phyloP scores from a whole-genome alignment of 2,888 invertebrate species.

The Oligia fasciuncula region DNA sequence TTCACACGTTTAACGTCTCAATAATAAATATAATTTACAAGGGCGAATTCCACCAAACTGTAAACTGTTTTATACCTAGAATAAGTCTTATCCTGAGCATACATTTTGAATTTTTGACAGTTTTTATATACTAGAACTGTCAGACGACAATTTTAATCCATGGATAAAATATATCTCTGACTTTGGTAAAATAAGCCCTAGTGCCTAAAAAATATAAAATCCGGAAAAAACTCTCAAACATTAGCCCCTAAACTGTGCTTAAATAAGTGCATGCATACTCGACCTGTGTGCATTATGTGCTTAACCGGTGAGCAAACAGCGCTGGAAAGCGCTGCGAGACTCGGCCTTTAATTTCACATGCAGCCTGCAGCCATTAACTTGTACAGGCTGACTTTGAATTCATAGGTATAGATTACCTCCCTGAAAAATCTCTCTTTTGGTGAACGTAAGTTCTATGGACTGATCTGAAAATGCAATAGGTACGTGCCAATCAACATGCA shows the following conservation, averaged over 20 bases:
- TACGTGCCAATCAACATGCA: too few species aligned
- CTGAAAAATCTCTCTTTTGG: background rate
- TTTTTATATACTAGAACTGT: too few species aligned
- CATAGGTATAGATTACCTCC: background rate
- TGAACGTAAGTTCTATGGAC: background rate
- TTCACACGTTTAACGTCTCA: too few species aligned
- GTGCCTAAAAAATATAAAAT: background rate
- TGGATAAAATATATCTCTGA: too few species aligned
- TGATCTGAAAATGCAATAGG: background rate
- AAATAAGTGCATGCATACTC: constrained; percentile 34
- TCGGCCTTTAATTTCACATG: constrained; percentile 24
- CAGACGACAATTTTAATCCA: too few species aligned
- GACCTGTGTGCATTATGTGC: constrained; percentile 37
- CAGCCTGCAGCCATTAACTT: constrained; percentile 25
- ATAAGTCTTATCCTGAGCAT: too few species aligned
- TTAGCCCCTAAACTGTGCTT: constrained; percentile 14
- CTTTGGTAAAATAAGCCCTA: background rate
- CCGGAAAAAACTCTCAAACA: background rate
- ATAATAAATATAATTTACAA: too few species aligned
- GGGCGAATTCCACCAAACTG: too few species aligned
- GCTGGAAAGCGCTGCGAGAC: constrained; percentile 22
- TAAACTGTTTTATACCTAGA: too few species aligned
- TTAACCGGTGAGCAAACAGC: constrained; percentile 36
- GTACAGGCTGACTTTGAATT: constrained; percentile 16
- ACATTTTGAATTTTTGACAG: too few species aligned